Base-by-base conservation (phyloP, 2,113 vertebrate species). In the Gallinago undulata region DNA sequence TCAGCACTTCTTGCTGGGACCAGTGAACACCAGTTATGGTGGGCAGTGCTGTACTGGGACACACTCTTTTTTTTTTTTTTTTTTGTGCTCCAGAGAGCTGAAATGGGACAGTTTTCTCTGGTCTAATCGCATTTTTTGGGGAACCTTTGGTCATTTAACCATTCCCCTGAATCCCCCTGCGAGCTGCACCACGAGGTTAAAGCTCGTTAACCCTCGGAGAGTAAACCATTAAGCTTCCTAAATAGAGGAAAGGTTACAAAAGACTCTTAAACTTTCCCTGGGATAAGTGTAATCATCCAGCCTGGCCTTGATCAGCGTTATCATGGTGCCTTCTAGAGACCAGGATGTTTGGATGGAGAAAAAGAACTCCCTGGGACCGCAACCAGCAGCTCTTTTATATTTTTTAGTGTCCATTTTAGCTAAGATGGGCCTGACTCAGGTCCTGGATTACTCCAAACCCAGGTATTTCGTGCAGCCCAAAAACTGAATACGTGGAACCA, bases 401-500 rank as follows among this genome's bases (percentile, higher is more conserved):
- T 16, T 78, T 45, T 3, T 47, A 13, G 63, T 2, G 6, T 60
- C 67, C 17, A 5, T 31, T 4, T 23, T 5, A n/a, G 24, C 59
- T 33, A 3, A 48, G 10, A 24, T 21, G 24, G 27, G 11, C 81
- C 45, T 23, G 3, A 18, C 39, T 33, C 67, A 22, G 21, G 6
- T 1, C 51, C 22, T 16, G 0, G 27, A 2, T 13, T 7, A 11
- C 37, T 8, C 75, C 66, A 27, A 28, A 31, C 6, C 31, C 47
- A 2, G 56, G 31, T 27, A 12, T 68, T 68, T 9, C 24, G 0
- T 1, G 27, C 13, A 3, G 2, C 43, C 57, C 10, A 10, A 4
- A 7, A 28, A 9, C 2, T 3, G 14, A 3, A 2, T 2, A 1
- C 0, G 0, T 1, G 9, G 28, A 10, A 4, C 10, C 21, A 2